Conservation (phyloP, 1,140 invertebrate genomes). For the Drosophila nasuta region DNA sequence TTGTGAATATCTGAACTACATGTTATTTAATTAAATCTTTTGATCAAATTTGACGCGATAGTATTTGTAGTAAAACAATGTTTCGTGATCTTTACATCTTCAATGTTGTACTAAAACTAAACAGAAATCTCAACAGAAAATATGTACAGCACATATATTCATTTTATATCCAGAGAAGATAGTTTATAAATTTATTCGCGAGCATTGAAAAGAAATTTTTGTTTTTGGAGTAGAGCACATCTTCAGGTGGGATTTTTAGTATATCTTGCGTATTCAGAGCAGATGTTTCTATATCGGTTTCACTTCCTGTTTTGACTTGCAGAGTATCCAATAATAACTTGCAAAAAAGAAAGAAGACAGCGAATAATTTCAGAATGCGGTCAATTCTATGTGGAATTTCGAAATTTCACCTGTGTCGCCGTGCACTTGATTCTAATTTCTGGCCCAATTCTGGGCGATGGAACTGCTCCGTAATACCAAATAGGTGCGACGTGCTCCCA, state of each 20-base stretch:
- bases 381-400: slow-evolving; percentile 67
- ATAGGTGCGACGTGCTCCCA: slow-evolving; percentile 56
- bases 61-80: too few relatives aligned
- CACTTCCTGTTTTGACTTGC: slow-evolving; percentile 8
- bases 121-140: too few relatives aligned
- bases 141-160: too few relatives aligned
- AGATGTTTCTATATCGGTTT: neutral
- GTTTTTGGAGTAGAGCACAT: too few relatives aligned
- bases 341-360: slow-evolving; percentile 7
- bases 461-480: slow-evolving; percentile 68
- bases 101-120: too few relatives aligned
- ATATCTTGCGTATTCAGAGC: neutral
- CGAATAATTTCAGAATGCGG: slow-evolving; percentile 64
- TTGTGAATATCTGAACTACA: too few relatives aligned
- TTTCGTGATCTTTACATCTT: too few relatives aligned
- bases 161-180: too few relatives aligned
- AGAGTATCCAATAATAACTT: neutral
- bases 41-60: too few relatives aligned
- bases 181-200: too few relatives aligned
- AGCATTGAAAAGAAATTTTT: too few relatives aligned
- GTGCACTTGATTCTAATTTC: slow-evolving; percentile 72
- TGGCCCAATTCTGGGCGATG: slow-evolving; percentile 55
- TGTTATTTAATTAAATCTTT: too few relatives aligned
- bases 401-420: slow-evolving; percentile 68
- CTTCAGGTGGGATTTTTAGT: neutral